Evolutionary conservation across 2,113 vertebrate species (phyloP), one percentile per base, ranked within the genome.

Genomic region (western clawed frog (Xenopus tropicalis)): DNA sequence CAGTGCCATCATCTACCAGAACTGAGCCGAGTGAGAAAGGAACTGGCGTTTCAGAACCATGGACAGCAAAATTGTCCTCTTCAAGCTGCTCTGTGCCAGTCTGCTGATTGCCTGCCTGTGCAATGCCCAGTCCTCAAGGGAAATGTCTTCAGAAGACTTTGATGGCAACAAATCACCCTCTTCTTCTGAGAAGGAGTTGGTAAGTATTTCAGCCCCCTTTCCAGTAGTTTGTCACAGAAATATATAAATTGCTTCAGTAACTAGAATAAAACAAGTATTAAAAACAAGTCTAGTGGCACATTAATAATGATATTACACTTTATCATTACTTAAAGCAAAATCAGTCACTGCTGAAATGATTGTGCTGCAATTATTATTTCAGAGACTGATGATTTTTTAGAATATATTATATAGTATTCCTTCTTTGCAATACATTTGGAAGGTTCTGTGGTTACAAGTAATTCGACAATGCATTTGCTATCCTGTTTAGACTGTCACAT

Each of bases 151-250:
- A 4, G 86, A 91, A 61, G 86, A 85, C 7, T 70, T 62, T 37
- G 73, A 73, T 37, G 57, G 8, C 37, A 75, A 83, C 1, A 85
- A 74, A 69, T 63, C 80, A 8, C 83, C 84, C 6, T 63, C 78
- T 0, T 83, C 81, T 0, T 59, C 80, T 12, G 86, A 90, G 77
- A 85, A 79, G 78, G 87, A 90, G 43, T 78, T 93, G 83, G 91
- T 92, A 44, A 83, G 87, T 86, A 72, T 17, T n/a, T 20, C 11
- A 57, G 12, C n/a, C 29, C 9, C 19, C 12, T 51, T 59, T 22
- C 14, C 10, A 2, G 14, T 22, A 13, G 11, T 59, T 22, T 59
- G 57, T 12, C 57, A 59, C 21, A 59, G 14, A 4, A 21, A 57
- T 11, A 57, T 57, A 21, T n/a, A 19, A 2, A 21, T 21, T 20